Conservation (phyloP, 2,797 vertebrate genomes). For the Geotrypetes seraphini region DNA sequence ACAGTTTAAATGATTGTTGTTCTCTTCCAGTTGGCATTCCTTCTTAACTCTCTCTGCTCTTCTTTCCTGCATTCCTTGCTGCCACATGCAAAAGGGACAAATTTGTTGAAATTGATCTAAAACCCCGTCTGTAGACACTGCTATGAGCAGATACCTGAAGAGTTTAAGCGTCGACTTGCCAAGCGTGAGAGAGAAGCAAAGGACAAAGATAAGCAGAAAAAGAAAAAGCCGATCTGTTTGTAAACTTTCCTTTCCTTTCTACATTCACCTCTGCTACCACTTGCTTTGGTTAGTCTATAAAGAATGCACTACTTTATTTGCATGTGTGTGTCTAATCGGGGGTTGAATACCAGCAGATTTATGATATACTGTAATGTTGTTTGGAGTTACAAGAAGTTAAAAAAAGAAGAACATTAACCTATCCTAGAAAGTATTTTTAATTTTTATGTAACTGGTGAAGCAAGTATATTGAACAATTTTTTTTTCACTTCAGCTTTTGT, state of each 20-base stretch:
- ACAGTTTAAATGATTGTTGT: no score
- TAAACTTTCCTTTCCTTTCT: constrained; percentile 58
- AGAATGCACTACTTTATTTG: constrained; percentile 14
- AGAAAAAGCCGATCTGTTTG: constrained; percentile 86
- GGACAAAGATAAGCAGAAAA: constrained; percentile 80
- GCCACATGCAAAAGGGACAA: constrained; percentile 73
- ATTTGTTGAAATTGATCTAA: constrained; percentile 97
- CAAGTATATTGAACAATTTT: no score
- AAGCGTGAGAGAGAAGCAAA: constrained; percentile 82
- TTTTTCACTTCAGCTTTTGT: no score
- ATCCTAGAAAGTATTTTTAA: no score
- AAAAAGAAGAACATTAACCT: no score
- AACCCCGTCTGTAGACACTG: constrained; percentile 97
- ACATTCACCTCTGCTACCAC: constrained; percentile 32
- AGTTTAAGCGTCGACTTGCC: constrained; percentile 85
- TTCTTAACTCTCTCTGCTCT: constrained; percentile 40
- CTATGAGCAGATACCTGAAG: constrained; percentile 90
- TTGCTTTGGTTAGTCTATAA: constrained; percentile 71
- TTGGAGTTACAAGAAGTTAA: no score
- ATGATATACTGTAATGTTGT: no score
- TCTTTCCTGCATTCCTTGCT: constrained; percentile 42
- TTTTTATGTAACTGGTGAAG: no score
- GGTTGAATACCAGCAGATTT: neutral
- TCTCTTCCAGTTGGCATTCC: constrained; percentile 18
- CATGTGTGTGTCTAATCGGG: constrained; percentile 21